A percentile compares a stretch with the other conserved stretches of the same genome.
Evolutionary conservation across 2,888 invertebrate genomes (phyloP).

Genomic region (Agrotis segetum): DNA sequence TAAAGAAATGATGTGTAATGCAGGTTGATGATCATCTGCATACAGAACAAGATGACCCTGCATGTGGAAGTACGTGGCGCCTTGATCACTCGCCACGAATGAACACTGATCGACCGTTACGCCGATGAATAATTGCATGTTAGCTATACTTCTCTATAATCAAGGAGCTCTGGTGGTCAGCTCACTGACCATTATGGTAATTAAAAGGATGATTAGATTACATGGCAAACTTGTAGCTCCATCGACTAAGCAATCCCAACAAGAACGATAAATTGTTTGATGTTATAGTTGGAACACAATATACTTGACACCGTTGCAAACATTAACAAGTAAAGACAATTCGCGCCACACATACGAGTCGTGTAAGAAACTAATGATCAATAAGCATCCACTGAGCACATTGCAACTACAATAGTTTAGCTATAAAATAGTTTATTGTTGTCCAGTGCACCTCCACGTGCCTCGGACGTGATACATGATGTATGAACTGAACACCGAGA

Average conservation of each 20-base stretch:
- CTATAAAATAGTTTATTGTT: conserved; percentile 78
- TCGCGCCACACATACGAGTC: conserved; percentile 28
- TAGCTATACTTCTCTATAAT: conserved; percentile 44
- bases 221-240: conserved; percentile 25
- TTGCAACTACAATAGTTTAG: conserved; percentile 70
- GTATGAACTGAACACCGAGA: conserved; percentile 71
- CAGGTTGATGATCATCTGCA: conserved; percentile 50
- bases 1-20: conserved; percentile 36
- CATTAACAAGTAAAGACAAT: conserved; percentile 46
- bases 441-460: conserved; percentile 79
- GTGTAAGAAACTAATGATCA: conserved; percentile 64
- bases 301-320: conserved; percentile 62
- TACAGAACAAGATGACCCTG: conserved; percentile 56
- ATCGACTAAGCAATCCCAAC: conserved; percentile 8
- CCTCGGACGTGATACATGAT: conserved; percentile 81
- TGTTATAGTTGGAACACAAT: conserved; percentile 27
- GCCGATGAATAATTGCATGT: conserved; percentile 47
- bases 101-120: conserved; percentile 40
- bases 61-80: conserved; percentile 42
- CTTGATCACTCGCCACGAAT: conserved; percentile 51
- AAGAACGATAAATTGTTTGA: conserved; percentile 21
- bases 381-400: conserved; percentile 66
- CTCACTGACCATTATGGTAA: conserved; percentile 38
- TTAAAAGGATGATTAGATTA: conserved; percentile 34
- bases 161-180: conserved; percentile 52